These are phyloP conservation scores for Sebastes vulpes DNA, from an alignment of 2,797 vertebrate genomes.

Conservation along the genomic window DNA sequence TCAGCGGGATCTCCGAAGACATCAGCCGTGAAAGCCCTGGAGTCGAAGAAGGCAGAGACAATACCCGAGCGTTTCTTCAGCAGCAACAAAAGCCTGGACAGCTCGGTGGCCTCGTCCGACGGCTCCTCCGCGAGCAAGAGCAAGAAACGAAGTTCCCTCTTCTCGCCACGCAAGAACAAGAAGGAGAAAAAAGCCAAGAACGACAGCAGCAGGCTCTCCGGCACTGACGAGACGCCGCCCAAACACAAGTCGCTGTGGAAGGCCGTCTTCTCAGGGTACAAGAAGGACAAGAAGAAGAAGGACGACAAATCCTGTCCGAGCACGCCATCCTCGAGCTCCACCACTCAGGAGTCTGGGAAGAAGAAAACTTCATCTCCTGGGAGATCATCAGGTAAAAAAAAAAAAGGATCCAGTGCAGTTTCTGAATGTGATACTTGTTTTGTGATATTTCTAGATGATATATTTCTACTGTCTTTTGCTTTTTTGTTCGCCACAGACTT, in stretches of 20 bases:
- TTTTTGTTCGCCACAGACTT: constrained; percentile 74
- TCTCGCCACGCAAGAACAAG: constrained; percentile 96
- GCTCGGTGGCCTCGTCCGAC: constrained; percentile 93
- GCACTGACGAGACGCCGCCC: constrained; percentile 88
- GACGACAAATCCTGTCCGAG: constrained; percentile 93
- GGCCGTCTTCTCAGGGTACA: constrained; percentile 96
- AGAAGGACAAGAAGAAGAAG: constrained; percentile 98
- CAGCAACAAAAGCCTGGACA: constrained; percentile 89
- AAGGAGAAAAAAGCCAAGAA: constrained; percentile 97
- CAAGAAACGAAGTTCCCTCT: constrained; percentile 95
- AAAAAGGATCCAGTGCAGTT: not conserved
- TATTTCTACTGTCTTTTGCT: not conserved
- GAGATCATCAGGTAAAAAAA: constrained; percentile 87
- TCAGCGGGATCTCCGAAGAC: constrained; percentile 77
- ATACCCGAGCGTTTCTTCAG: constrained; percentile 87
- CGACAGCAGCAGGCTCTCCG: constrained; percentile 82
- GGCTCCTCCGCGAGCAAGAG: constrained; percentile 90
- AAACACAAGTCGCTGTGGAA: constrained; percentile 97
- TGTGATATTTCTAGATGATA: not conserved
- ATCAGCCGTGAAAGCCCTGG: constrained; percentile 81
- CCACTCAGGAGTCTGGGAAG: constrained; percentile 91
- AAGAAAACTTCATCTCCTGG: constrained; percentile 82
- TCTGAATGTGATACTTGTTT: not conserved
- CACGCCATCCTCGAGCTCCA: constrained; percentile 93
- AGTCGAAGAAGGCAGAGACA: constrained; percentile 83